Evolutionary conservation across 2,797 vertebrate genomes (phyloP).

Genomic region (Sebastes nivosus): DNA sequence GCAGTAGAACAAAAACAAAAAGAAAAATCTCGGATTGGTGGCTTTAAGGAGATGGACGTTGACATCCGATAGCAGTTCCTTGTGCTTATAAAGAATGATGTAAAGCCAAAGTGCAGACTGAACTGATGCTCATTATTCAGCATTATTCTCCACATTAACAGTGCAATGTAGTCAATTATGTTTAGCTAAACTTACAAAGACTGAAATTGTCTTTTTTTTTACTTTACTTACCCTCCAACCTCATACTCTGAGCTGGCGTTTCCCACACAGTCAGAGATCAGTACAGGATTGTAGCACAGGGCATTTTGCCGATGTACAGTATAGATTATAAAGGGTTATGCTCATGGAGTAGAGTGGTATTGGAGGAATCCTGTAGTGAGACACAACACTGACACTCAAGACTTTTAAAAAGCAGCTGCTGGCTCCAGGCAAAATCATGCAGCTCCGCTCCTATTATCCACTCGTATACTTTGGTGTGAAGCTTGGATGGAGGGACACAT

Average conservation of each 20-base stretch:
- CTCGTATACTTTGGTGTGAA: background rate
- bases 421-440: background rate
- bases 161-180: background rate
- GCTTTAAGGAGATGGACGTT: background rate
- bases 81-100: background rate
- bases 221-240: background rate
- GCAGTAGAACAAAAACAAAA: background rate
- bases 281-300: background rate
- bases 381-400: background rate
- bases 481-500: background rate
- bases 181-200: background rate
- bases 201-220: background rate
- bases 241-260: background rate
- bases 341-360: background rate
- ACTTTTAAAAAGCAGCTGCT: background rate
- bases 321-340: background rate
- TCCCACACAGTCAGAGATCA: background rate
- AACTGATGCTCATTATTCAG: background rate
- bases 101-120: background rate
- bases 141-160: background rate
- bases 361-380: background rate
- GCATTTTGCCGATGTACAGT: background rate
- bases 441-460: background rate
- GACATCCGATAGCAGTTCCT: background rate
- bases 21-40: background rate